Percentiles rank a stretch among this genome's conserved stretches.
Conservation (phyloP, 1,140 invertebrate genomes). For the Macrotrachela quadricornifera region DNA sequence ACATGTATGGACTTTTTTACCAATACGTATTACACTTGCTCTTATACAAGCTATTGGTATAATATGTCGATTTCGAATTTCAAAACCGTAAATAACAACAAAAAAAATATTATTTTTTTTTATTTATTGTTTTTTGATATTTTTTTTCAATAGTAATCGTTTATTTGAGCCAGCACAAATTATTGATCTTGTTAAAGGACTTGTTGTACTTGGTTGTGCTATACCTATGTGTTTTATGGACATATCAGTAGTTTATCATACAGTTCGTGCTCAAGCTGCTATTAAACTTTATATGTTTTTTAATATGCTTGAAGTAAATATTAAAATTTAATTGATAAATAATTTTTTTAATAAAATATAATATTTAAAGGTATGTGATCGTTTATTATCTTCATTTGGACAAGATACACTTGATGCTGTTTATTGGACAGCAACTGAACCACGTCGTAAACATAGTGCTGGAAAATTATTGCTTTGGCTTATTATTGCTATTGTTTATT, state of each 20-base stretch:
- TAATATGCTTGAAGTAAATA: constrained; percentile 81
- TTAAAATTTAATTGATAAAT: constrained; percentile 8
- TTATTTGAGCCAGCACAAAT: neutral
- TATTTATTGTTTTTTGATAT: neutral
- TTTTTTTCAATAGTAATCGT: neutral
- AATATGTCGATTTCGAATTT: neutral
- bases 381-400: constrained; percentile 5
- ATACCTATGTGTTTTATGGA: constrained; percentile 1
- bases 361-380: constrained; percentile 1
- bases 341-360: neutral
- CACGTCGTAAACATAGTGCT: neutral
- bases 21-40: constrained; percentile 65
- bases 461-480: constrained; percentile 56
- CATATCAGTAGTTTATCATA: constrained; percentile 46
- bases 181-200: neutral
- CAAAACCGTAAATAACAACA: neutral
- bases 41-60: constrained; percentile 8
- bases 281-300: constrained; percentile 99
- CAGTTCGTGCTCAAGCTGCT: constrained; percentile 91
- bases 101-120: neutral
- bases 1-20: constrained; percentile 90
- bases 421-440: neutral
- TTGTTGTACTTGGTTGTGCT: neutral
- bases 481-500: constrained; percentile 45
- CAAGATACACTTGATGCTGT: constrained; percentile 8